Percentiles rank a stretch among this genome's conserved stretches.
These are phyloP conservation scores for Trididemnum miniatum DNA, from an alignment of 23 tunicate species.

Conservation along the genomic window DNA sequence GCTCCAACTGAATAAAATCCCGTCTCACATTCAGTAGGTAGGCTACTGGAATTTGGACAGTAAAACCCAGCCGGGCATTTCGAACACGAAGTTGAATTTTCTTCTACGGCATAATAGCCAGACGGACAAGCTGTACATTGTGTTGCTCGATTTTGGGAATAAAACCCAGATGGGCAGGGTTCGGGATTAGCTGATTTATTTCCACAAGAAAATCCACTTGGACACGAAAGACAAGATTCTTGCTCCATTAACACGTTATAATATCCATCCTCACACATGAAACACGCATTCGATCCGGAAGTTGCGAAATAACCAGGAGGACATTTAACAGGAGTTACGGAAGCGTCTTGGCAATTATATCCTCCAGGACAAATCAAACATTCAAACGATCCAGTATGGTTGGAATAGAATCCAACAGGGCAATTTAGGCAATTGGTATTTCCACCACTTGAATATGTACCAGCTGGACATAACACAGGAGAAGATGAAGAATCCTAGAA, in stretches of 20 bases:
- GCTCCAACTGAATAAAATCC: constrained; percentile 55
- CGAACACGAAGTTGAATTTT: background rate
- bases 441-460: constrained; percentile 52
- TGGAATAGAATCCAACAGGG: constrained; percentile 35
- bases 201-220: background rate
- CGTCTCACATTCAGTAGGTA: constrained; percentile 36
- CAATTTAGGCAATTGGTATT: constrained; percentile 53
- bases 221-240: background rate
- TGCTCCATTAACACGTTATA: background rate
- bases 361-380: constrained; percentile 26
- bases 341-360: background rate
- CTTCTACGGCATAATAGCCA: constrained; percentile 41
- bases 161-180: constrained; percentile 31
- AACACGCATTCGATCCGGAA: background rate
- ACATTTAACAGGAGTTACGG: background rate
- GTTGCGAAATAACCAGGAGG: constrained; percentile 8
- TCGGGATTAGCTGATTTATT: constrained; percentile 11
- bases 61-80: constrained; percentile 19
- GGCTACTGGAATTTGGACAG: background rate
- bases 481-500: background rate
- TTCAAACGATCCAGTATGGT: background rate
- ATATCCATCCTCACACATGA: constrained; percentile 23
- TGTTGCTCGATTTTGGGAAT: constrained; percentile 19
- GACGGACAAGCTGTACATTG: constrained; percentile 48
- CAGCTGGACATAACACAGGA: constrained; percentile 54